Evolutionary conservation across 1,140 invertebrate genomes (phyloP), one percentile per base, ranked within the genome.

Genomic region (Thaumetopoea pityocampa): DNA sequence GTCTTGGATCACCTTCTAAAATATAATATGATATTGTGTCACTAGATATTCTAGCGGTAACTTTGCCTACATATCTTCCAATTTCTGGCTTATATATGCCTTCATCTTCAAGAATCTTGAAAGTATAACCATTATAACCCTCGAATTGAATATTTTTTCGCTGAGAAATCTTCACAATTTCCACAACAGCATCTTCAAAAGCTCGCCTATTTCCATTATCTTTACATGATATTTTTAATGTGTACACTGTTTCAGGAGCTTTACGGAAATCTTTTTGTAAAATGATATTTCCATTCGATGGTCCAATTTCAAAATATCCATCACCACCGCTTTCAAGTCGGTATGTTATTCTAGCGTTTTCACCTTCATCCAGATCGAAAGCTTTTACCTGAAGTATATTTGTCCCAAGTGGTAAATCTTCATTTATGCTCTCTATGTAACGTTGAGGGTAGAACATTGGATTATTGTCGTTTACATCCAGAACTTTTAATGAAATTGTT

Each of bases 381-480:
- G 95, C 94, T 19, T 86, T 89, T 6, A 96, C 89, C 78, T 90
- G 89, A 6, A 93, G 77, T 24, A 97, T 76, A 10, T 86, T 88
- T 0, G 89, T 90, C 0, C 91, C 93, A 2, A 88, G 76, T 12
- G 87, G 77, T 5, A 89, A 84, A 44, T 91, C 88, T 51, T 94
- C 91, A 5, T 87, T 77, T 8, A 96, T 73, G 11, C 88, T 81
- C 48, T 92, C 85, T 62, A 96, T 91, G 79, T 97, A 97, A 51
- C 90, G 87, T 60, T 88, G 88, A 0, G 95, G 95, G 86, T 97
- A 97, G 85, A 97, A 96, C 52, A 91, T 87, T 0, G 96, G 95
- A 57, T 88, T 88, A 69, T 97, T 96, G 73, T 98, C 96, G 74
- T 98, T 98, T 1, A 95, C 90, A 84, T 98, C 96, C 16, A 93